Evolutionary conservation across 2,113 vertebrate species (phyloP).

Genomic region (Anseranas semipalmata): DNA sequence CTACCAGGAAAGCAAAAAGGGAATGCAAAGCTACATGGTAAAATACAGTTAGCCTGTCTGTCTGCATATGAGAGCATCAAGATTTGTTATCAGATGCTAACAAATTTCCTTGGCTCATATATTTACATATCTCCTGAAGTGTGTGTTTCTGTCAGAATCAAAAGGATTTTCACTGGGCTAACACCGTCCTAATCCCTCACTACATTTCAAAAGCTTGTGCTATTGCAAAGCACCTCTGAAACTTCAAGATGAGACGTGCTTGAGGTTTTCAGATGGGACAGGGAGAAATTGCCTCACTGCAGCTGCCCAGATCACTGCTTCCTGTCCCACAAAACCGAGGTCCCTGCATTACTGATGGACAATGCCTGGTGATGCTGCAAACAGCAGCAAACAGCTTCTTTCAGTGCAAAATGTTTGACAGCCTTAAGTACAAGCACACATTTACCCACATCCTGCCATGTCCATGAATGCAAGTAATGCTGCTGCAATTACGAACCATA

Average conservation of each 20-base stretch:
- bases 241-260: neutral
- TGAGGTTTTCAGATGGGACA: neutral
- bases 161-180: neutral
- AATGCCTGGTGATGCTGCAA: neutral
- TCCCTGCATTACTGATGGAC: neutral
- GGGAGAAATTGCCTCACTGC: neutral
- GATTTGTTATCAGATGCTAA: neutral
- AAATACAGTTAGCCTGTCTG: neutral
- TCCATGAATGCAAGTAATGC: conserved; percentile 8
- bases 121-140: neutral
- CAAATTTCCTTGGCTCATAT: neutral
- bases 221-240: neutral
- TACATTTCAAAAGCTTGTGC: neutral
- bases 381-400: neutral
- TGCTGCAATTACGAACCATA: conserved; percentile 5
- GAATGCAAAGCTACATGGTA: neutral
- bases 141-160: neutral
- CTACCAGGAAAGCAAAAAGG: neutral
- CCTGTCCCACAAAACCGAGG: neutral
- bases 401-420: neutral
- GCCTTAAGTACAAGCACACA: neutral
- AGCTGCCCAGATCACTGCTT: neutral
- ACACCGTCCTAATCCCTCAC: neutral
- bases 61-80: neutral
- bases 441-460: neutral